These are phyloP conservation scores for Ischnus inquisitorius DNA, from an alignment of 2,888 invertebrate species.

Conservation along the genomic window DNA sequence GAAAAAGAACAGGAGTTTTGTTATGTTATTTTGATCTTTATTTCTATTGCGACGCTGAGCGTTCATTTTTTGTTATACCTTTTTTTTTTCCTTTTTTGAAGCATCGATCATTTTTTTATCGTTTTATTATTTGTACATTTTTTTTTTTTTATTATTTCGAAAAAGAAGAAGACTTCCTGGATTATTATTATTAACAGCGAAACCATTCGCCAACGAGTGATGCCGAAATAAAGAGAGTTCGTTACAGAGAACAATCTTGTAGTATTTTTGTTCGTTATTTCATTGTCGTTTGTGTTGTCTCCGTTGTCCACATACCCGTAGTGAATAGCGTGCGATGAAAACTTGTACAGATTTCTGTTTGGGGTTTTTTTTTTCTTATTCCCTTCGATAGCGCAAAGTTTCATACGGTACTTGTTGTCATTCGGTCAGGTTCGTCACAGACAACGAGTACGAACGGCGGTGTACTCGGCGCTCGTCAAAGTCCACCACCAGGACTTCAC, in stretches of 20 bases:
- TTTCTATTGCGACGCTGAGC: constrained; percentile 60
- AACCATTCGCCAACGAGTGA: constrained; percentile 10
- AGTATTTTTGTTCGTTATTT: constrained; percentile 53
- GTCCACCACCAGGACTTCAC: constrained; percentile 81
- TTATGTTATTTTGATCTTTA: constrained; percentile 21
- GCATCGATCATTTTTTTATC: constrained; percentile 23
- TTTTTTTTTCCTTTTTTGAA: constrained; percentile 25
- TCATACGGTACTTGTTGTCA: constrained; percentile 39
- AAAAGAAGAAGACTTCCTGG: constrained; percentile 33
- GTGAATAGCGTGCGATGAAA: neutral
- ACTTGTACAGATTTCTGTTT: neutral
- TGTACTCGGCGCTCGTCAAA: constrained; percentile 74
- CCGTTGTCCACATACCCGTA: neutral
- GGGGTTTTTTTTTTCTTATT: neutral
- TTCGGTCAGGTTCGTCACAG: constrained; percentile 81
- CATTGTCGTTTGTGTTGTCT: constrained; percentile 15
- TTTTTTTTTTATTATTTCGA: constrained; percentile 32
- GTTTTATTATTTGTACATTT: constrained; percentile 28
- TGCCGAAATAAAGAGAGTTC: constrained; percentile 72
- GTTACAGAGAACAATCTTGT: constrained; percentile 35
- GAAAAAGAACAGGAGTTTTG: neutral
- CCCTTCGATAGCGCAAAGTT: constrained; percentile 62
- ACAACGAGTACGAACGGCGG: constrained; percentile 81
- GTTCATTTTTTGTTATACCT: constrained; percentile 64
- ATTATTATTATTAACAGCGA: constrained; percentile 45